These are phyloP conservation scores for Sipha maydis DNA, from an alignment of 2,888 invertebrate genomes.

Conservation along the genomic window DNA sequence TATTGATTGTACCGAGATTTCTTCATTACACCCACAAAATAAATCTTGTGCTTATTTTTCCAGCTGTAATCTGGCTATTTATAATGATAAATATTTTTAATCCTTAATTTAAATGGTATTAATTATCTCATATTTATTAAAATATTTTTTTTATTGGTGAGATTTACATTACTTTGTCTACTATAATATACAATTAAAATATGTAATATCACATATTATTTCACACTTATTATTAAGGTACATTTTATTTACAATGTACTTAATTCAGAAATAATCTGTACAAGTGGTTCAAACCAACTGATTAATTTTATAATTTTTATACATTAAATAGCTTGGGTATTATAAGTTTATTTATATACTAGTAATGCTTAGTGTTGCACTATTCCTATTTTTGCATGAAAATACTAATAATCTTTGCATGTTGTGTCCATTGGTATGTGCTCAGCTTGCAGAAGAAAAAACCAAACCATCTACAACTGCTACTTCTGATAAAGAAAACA, in stretches of 20 bases:
- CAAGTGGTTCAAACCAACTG: neutral
- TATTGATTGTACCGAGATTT: no score
- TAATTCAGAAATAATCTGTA: neutral
- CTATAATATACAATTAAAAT: no score
- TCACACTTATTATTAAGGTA: neutral
- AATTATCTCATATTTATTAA: no score
- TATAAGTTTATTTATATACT: neutral
- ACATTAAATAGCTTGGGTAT: neutral
- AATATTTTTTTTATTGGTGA: no score
- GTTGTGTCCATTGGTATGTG: constrained; percentile 55
- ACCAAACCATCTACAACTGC: constrained; percentile 48
- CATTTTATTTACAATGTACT: neutral
- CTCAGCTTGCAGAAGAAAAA: constrained; percentile 54
- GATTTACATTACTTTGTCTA: no score
- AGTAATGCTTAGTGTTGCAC: constrained; percentile 31
- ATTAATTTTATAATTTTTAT: neutral
- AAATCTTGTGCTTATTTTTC: no score
- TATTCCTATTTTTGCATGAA: constrained; percentile 24
- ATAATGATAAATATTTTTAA: no score
- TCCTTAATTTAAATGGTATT: no score
- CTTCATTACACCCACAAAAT: no score
- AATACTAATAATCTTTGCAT: constrained; percentile 55
- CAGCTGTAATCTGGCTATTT: no score
- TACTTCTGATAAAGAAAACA: constrained; percentile 50
- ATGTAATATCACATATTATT: neutral